Conservation (phyloP, 2,797 vertebrate genomes). For the Schizopygopsis malacanthus region DNA sequence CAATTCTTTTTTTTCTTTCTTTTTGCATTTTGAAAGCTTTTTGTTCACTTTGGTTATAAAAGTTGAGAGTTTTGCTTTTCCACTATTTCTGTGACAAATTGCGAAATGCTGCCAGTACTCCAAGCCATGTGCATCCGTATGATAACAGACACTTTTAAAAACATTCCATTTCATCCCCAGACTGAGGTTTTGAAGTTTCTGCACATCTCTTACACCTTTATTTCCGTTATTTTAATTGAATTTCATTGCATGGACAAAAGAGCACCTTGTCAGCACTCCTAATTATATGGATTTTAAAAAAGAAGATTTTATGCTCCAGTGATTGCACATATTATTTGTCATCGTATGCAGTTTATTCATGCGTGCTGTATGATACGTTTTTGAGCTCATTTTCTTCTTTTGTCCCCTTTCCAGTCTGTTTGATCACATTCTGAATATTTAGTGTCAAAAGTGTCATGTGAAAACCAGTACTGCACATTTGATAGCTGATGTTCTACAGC, state of each 20-base stretch:
- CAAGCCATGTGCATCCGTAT: conserved; percentile 54
- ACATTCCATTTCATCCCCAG: conserved; percentile 57
- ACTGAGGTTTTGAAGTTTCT: conserved; percentile 45
- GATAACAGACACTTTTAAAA: conserved; percentile 60
- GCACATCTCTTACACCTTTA: conserved; percentile 41
- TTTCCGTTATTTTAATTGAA: conserved; percentile 56
- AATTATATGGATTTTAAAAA: conserved; percentile 44
- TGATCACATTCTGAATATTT: conserved; percentile 9
- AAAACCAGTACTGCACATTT: conserved; percentile 2
- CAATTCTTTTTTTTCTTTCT: background rate
- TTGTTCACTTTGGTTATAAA: conserved; percentile 35
- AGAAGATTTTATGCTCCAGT: conserved; percentile 10
- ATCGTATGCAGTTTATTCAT: conserved; percentile 24
- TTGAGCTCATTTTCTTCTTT: conserved; percentile 6
- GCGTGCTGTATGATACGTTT: background rate
- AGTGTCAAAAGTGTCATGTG: background rate
- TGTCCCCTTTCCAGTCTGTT: background rate
- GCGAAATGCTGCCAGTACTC: conserved; percentile 50
- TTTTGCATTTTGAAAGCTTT: conserved; percentile 31
- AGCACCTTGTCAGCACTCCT: conserved; percentile 51
- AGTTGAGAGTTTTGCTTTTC: conserved; percentile 47
- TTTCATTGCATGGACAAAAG: conserved; percentile 50
- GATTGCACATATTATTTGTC: conserved; percentile 19
- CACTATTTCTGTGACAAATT: conserved; percentile 59
- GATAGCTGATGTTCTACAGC: conserved; percentile 24